These are phyloP conservation scores for Oxystoma pomonae DNA, from an alignment of 2,888 invertebrate species.

Conservation along the genomic window DNA sequence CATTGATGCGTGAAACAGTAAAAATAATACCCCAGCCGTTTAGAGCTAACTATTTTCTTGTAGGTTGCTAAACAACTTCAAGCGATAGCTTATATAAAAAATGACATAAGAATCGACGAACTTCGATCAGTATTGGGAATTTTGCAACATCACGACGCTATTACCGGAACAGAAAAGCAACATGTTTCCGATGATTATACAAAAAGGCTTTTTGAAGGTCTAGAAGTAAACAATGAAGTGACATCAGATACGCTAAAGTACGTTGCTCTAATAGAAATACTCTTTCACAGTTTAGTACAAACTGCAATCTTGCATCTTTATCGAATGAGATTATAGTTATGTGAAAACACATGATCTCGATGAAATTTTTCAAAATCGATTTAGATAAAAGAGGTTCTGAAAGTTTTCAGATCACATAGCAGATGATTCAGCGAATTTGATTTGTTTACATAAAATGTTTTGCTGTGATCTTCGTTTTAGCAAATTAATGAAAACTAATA, in stretches of 20 bases:
- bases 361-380: too few relatives aligned
- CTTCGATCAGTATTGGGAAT: constrained; percentile 62
- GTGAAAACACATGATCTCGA: too few relatives aligned
- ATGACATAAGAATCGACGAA: constrained; percentile 34
- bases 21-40: too few relatives aligned
- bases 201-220: constrained; percentile 62
- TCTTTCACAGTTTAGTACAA: too few relatives aligned
- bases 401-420: too few relatives aligned
- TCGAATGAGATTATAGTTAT: too few relatives aligned
- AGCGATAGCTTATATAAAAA: constrained; percentile 49
- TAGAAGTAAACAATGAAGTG: constrained; percentile 38
- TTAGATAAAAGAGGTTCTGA: too few relatives aligned
- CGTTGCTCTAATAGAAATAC: too few relatives aligned
- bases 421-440: too few relatives aligned
- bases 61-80: constrained; percentile 67
- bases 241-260: neutral
- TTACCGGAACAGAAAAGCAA: constrained; percentile 80
- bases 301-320: too few relatives aligned
- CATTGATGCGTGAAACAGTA: too few relatives aligned
- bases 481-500: neutral
- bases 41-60: constrained; percentile 41
- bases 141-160: constrained; percentile 89
- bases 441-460: too few relatives aligned
- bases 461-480: constrained; percentile 1
- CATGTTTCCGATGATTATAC: constrained; percentile 84